Percentiles rank a stretch among this genome's conserved stretches.
phyloP scores from a whole-genome alignment of 2,113 vertebrate genomes.

The Pelobates fuscus region DNA sequence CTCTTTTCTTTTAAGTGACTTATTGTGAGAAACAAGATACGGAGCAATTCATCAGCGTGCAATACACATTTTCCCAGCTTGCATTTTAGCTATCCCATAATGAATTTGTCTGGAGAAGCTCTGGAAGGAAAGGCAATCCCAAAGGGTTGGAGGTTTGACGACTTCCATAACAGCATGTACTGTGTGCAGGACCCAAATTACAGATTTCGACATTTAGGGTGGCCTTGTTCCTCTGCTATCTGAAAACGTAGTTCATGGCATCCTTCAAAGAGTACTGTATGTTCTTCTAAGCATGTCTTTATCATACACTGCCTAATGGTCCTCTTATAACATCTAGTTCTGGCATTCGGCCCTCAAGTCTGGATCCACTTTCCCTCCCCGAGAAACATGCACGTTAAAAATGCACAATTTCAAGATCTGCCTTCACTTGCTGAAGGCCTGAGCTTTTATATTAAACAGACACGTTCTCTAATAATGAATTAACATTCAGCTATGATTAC shows the following conservation, averaged over 20 bases:
- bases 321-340: conserved; percentile 6
- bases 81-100: conserved; percentile 6
- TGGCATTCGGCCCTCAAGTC: not conserved
- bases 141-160: conserved; percentile 21
- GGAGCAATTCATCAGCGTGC: conserved; percentile 5
- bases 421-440: not conserved
- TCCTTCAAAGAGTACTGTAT: conserved; percentile 26
- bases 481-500: conserved; percentile 16
- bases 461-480: conserved; percentile 10
- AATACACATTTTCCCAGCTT: no score
- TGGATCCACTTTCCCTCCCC: conserved; percentile 28
- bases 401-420: not conserved
- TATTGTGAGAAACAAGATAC: no score
- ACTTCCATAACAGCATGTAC: conserved; percentile 21
- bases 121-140: conserved; percentile 23
- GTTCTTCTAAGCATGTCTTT: conserved; percentile 34
- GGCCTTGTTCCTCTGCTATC: conserved; percentile 35
- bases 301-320: conserved; percentile 12
- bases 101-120: conserved; percentile 9
- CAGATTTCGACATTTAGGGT: conserved; percentile 35
- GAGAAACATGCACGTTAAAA: not conserved
- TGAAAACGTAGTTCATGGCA: not conserved
- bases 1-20: no score
- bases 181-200: not conserved
- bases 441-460: conserved; percentile 42